These are phyloP conservation scores for Lytechinus pictus DNA, from an alignment of 35 echinoderm and acorn worm species.

Conservation along the genomic window DNA sequence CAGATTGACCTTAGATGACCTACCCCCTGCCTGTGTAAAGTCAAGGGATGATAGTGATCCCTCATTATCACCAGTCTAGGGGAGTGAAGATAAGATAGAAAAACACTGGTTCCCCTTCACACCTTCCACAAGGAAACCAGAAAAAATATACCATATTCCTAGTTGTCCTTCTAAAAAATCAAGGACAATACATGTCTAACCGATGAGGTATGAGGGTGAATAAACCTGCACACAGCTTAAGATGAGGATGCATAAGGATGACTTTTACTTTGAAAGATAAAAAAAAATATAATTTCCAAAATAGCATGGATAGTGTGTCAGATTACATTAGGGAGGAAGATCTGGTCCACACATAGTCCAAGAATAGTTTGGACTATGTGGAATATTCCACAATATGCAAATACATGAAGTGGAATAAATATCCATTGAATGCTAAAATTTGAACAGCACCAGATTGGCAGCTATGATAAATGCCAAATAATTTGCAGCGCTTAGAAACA, in stretches of 20 bases:
- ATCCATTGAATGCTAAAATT: no score
- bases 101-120: neutral
- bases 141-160: no score
- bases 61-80: neutral
- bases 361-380: neutral
- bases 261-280: neutral
- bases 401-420: no score
- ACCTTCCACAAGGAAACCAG: neutral
- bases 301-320: neutral
- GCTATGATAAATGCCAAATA: no score
- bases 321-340: neutral
- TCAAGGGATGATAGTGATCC: conserved; percentile 10
- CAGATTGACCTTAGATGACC: neutral
- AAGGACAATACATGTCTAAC: no score
- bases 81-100: neutral
- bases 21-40: neutral
- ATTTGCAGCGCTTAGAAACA: no score
- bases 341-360: neutral
- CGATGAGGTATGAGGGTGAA: no score
- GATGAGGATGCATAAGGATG: neutral
- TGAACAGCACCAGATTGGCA: no score
- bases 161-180: no score
- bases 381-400: no score
- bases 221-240: no score
- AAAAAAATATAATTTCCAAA: neutral